Evolutionary conservation across 1,140 invertebrate genomes (phyloP), one percentile per base, ranked within the genome.

Genomic region (Drosophila hydei): DNA sequence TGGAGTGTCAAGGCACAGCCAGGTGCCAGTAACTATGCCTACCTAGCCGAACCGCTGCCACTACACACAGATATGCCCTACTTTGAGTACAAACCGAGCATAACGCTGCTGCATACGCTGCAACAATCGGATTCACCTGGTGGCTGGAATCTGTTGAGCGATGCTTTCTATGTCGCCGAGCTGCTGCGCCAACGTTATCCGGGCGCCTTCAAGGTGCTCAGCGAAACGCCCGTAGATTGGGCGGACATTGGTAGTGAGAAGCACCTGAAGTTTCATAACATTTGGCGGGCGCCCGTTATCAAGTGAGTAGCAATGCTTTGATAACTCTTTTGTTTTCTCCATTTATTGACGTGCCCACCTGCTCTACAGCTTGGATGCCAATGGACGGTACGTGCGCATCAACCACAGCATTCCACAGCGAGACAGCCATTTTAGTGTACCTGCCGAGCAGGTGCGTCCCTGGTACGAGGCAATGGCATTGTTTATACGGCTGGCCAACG

Each of bases 1-100:
- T 96, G 95, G 77, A 92, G 92, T 9, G 95, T 95, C 0, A 92
- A 93, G 68, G 93, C 93, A 9, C 94, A 95, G 48, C 89, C 92
- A 0, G 94, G 93, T 40, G 94, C 95, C 4, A 95, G 93, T 50
- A 96, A 96, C 74, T 93, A 95, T 14, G 95, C 95, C 3, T 96
- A 96, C 65, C 90, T 95, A 36, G 93, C 93, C 0, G 93, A 92
- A n/a, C 93, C 93, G 33, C 91, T 96, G 25, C 94, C 95, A 64
- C 91, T 95, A 43, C 95, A 95, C 77, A 94, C 93, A 6, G 95
- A 95, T 83, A 92, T 96, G 68, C 95, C 95, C 0, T 96, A 95
- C 70, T 96, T 95, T 68, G 93, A 95, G 71, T 95, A 95, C 70
- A 94, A 93, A 51, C 95, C 95, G 0, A 94, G 95, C 43, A 93